Conservation (phyloP, 1,140 invertebrate species). For the Pseudobourletiella spinata region DNA sequence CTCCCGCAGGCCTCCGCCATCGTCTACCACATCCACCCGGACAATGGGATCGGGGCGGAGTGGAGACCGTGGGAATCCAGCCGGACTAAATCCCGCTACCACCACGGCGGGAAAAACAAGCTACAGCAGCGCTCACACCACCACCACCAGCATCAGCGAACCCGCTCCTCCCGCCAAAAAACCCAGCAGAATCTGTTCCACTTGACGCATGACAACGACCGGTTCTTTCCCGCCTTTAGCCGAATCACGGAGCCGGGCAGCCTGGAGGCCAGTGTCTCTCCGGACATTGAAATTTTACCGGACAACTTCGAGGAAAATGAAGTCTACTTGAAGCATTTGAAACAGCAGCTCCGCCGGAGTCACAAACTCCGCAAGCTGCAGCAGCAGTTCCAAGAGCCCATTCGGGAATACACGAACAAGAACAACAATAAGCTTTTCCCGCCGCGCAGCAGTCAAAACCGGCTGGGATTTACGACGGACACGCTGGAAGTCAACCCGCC, state of each 20-base stretch:
- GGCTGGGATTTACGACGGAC: neutral
- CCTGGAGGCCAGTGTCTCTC: neutral
- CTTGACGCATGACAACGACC: neutral
- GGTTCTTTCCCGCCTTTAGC: neutral
- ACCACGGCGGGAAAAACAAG: neutral
- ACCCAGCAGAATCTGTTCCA: neutral
- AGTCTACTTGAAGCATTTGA: neutral
- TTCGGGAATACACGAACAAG: neutral
- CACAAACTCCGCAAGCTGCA: neutral
- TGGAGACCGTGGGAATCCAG: conserved; percentile 12
- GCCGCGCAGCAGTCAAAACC: neutral
- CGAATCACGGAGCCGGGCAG: neutral
- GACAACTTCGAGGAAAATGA: neutral
- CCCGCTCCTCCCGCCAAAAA: neutral
- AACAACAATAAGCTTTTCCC: neutral
- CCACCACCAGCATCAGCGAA: neutral
- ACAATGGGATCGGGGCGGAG: conserved; percentile 3
- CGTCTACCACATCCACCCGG: conserved; percentile 29
- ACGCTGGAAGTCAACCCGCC: neutral
- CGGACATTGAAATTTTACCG: no score
- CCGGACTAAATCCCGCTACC: neutral
- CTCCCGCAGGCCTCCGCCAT: conserved; percentile 14
- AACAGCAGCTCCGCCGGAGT: neutral
- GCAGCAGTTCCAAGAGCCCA: neutral
- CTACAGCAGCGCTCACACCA: neutral